Base-by-base conservation (phyloP, 2,113 vertebrate species). In the Neotragus moschatus region DNA sequence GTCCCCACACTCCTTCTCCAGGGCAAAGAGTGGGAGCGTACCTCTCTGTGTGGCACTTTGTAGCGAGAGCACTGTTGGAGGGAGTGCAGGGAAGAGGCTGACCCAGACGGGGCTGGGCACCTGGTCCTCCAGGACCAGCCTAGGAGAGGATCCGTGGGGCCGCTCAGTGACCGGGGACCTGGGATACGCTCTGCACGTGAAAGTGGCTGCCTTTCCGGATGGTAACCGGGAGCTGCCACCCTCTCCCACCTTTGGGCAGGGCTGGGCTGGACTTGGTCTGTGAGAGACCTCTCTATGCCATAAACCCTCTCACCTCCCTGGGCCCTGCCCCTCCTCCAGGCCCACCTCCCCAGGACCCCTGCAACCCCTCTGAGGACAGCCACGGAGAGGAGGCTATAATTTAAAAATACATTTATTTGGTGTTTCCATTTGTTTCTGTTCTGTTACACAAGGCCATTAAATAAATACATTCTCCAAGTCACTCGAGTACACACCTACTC, bases 381-480 rank as follows among this genome's bases (percentile, higher is more conserved):
- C 93, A 84, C 97, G 33, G 63, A 85, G 93, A 98, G 10, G 49
- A 96, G 94, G 94, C 92, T 98, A 98, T 99, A 99, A 99, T 99
- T 99, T 99, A 99, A 99, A 99, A 99, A 99, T 99, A 99, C 99
- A 99, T 99, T 99, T 99, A 99, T 99, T 99, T 99, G 99, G 99
- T 99, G 99, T 99, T 99, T 99, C 99, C 99, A 99, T 99, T 98
- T 99, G 99, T 99, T 99, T 99, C 99, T 98, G 99, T 99, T 99
- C 99, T 99, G 99, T 99, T 99, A 99, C 99, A 99, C 99, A 99
- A 99, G 99, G 99, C 99, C 99, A 99, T 99, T 99, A 99, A 99
- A 99, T 99, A 99, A 99, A 99, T 99, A 99, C 99, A 99, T 99
- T 99, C 99, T 99, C 99, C 99, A 99, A 99, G 99, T 99, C 99